Conservation (phyloP, 2,888 invertebrate genomes). For the Ariolimax columbianus region DNA sequence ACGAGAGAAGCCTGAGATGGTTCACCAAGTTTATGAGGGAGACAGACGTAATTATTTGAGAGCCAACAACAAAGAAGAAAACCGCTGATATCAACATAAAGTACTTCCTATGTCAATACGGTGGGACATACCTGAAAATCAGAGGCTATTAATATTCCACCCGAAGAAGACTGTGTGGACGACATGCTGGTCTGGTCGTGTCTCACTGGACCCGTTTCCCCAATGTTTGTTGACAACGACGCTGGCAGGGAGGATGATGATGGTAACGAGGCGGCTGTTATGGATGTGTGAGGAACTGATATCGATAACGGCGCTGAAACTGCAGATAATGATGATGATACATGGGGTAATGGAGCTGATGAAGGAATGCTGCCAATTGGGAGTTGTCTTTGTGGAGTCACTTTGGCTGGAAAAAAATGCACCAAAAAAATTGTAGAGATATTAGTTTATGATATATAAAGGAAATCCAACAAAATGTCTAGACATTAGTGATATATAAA, state of each 20-base stretch:
- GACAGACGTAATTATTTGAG: too few relatives aligned
- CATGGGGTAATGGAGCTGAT: conserved; percentile 43
- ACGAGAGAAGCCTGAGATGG: too few relatives aligned
- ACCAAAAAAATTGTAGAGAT: neutral
- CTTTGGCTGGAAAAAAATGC: conserved; percentile 64
- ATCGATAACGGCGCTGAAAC: conserved; percentile 54
- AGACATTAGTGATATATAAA: too few relatives aligned
- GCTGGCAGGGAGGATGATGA: conserved; percentile 18
- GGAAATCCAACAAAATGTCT: too few relatives aligned
- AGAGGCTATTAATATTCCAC: conserved; percentile 42
- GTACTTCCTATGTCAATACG: neutral
- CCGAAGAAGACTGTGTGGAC: conserved; percentile 24
- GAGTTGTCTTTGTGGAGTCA: conserved; percentile 69
- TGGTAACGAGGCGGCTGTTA: conserved; percentile 36
- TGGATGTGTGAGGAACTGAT: conserved; percentile 56
- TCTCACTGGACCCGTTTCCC: conserved; percentile 1
- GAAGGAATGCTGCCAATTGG: conserved; percentile 50
- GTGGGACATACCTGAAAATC: conserved; percentile 40
- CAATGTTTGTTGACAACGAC: conserved; percentile 22
- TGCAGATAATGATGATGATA: conserved; percentile 40
- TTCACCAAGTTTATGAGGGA: too few relatives aligned
- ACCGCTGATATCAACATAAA: too few relatives aligned
- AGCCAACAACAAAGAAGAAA: too few relatives aligned
- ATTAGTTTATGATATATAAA: too few relatives aligned
- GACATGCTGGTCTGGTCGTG: conserved; percentile 33